Conservation (phyloP, 64 coral and sea anemone genomes). For the Pachyseris speciosa region DNA sequence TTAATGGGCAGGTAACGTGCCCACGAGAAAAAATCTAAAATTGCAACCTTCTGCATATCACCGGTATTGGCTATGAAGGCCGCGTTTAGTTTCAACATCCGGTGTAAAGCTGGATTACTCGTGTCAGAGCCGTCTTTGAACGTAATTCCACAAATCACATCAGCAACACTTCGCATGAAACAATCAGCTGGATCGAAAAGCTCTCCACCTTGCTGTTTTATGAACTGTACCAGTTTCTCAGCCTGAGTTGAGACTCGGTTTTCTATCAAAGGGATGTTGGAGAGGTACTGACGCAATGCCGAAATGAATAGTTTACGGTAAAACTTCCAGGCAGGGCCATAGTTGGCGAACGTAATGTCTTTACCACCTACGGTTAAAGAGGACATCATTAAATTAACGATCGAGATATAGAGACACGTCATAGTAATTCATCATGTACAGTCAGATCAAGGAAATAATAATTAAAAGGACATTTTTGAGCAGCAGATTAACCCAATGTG, state of each 20-base stretch:
- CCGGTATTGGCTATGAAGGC: background rate
- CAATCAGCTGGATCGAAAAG: slow-evolving; percentile 39
- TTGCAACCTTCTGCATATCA: background rate
- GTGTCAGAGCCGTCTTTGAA: slow-evolving; percentile 25
- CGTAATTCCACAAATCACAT: slow-evolving; percentile 36
- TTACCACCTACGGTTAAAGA: slow-evolving; percentile 46
- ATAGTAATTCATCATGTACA: no score
- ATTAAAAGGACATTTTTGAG: no score
- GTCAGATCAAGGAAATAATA: no score
- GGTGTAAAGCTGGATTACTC: slow-evolving; percentile 6
- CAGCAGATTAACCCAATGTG: no score
- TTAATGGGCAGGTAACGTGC: slow-evolving; percentile 42
- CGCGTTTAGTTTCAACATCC: background rate
- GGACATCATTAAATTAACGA: no score
- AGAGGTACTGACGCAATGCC: slow-evolving; percentile 55
- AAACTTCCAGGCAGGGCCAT: slow-evolving; percentile 60
- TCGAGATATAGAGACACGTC: no score
- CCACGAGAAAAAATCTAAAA: slow-evolving; percentile 37
- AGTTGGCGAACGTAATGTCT: slow-evolving; percentile 51
- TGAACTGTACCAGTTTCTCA: slow-evolving; percentile 34
- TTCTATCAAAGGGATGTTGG: slow-evolving; percentile 38
- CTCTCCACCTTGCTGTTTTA: slow-evolving; percentile 22
- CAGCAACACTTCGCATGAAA: slow-evolving; percentile 15
- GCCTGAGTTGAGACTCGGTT: background rate
- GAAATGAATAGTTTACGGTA: slow-evolving; percentile 72